These are phyloP conservation scores for Odontamblyopus rebecca DNA, from an alignment of 2,797 vertebrate species.

Conservation along the genomic window DNA sequence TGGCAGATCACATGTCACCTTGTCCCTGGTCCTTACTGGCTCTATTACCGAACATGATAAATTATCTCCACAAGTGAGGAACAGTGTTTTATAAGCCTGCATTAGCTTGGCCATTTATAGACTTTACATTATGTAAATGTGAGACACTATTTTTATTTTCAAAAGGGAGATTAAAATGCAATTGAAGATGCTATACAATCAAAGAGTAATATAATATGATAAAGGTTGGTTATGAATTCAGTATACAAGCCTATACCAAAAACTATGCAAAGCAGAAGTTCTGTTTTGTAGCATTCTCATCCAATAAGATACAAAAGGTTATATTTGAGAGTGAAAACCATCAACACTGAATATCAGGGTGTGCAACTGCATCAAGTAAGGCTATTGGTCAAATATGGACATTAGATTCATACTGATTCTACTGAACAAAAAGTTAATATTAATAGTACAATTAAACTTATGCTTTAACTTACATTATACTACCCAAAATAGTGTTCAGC, in stretches of 20 bases:
- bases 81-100: slow-evolving; percentile 47
- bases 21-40: slow-evolving; percentile 54
- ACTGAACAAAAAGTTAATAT: neutral
- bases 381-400: neutral
- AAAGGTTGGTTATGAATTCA: neutral
- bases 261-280: neutral
- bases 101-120: slow-evolving; percentile 42
- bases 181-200: neutral
- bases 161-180: neutral
- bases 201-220: neutral
- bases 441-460: neutral
- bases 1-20: slow-evolving; percentile 57
- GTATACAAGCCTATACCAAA: too few species aligned
- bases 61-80: slow-evolving; percentile 55
- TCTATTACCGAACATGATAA: slow-evolving; percentile 55
- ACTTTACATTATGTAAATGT: slow-evolving; percentile 48
- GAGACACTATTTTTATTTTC: slow-evolving; percentile 49
- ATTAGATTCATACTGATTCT: neutral
- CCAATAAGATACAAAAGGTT: neutral
- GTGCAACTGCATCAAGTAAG: neutral
- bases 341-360: neutral
- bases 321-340: neutral
- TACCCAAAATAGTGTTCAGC: neutral
- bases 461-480: neutral
- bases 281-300: neutral